Conservation (phyloP, 2,797 vertebrate species). For the Tympanoctomys barrerae region DNA sequence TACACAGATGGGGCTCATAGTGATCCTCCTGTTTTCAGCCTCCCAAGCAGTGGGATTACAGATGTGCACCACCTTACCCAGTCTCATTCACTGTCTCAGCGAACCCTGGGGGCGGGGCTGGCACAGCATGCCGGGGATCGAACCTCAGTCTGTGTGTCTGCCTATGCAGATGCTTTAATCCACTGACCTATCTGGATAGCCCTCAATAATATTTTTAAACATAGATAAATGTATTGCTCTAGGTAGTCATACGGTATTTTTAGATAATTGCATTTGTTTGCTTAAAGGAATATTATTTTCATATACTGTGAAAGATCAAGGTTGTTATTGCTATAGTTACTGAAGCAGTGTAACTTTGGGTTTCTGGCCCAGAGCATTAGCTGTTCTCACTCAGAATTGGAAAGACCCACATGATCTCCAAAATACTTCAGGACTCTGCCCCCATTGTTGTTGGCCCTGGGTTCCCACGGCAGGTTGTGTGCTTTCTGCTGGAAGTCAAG, state of each 20-base stretch:
- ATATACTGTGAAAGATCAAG: not conserved
- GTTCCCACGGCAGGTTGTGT: not conserved
- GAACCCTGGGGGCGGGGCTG: too few species aligned
- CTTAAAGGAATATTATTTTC: not conserved
- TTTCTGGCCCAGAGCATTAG: not conserved
- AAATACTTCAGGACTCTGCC: not conserved
- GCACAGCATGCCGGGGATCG: too few species aligned
- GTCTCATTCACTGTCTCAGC: too few species aligned
- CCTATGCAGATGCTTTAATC: too few species aligned
- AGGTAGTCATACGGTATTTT: not conserved
- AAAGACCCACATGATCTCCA: not conserved
- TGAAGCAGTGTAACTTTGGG: not conserved
- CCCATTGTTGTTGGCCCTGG: not conserved
- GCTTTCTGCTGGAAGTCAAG: not conserved
- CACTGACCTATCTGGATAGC: too few species aligned
- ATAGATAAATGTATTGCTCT: not conserved
- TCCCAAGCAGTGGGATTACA: too few species aligned
- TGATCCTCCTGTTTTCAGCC: too few species aligned
- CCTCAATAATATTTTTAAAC: slow-evolving; percentile 20
- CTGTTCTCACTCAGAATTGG: not conserved
- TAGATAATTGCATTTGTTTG: not conserved
- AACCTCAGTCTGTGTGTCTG: too few species aligned
- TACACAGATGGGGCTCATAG: too few species aligned
- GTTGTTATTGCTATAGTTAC: not conserved
- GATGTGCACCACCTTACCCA: too few species aligned